These are phyloP conservation scores for Halocynthia aurantium DNA, from an alignment of 23 tunicate genomes.

Conservation along the genomic window DNA sequence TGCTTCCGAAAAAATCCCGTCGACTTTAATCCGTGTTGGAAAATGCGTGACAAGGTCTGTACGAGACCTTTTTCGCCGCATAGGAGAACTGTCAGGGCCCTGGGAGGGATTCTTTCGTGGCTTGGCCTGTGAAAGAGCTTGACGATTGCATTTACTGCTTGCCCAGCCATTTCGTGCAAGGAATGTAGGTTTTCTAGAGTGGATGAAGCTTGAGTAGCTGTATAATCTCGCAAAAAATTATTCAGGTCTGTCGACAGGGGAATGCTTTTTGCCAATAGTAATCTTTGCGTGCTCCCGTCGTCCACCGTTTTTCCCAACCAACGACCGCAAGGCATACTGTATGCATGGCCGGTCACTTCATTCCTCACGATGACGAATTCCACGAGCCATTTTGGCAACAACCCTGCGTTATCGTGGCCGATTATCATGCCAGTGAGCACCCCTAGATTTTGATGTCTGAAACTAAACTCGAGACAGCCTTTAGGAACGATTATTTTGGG, in stretches of 20 bases:
- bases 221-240: background rate
- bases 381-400: constrained; percentile 83
- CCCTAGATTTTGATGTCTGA: constrained; percentile 80
- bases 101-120: constrained; percentile 35
- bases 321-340: constrained; percentile 60
- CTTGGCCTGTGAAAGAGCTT: constrained; percentile 46
- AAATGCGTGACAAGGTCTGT: constrained; percentile 37
- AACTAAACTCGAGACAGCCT: constrained; percentile 63
- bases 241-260: constrained; percentile 1
- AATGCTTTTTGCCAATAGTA: constrained; percentile 44
- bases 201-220: background rate
- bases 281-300: constrained; percentile 78
- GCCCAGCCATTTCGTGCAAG: constrained; percentile 66
- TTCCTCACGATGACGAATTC: constrained; percentile 67
- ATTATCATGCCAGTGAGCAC: constrained; percentile 59
- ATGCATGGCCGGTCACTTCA: constrained; percentile 83
- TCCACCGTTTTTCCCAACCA: constrained; percentile 72
- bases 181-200: constrained; percentile 10
- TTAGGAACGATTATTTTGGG: constrained; percentile 50
- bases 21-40: constrained; percentile 69
- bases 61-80: constrained; percentile 32
- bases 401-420: constrained; percentile 95
- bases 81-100: constrained; percentile 43
- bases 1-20: constrained; percentile 29
- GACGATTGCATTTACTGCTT: constrained; percentile 65